Conservation (phyloP, 1,140 invertebrate genomes). For the Probaryconus sp. region DNA sequence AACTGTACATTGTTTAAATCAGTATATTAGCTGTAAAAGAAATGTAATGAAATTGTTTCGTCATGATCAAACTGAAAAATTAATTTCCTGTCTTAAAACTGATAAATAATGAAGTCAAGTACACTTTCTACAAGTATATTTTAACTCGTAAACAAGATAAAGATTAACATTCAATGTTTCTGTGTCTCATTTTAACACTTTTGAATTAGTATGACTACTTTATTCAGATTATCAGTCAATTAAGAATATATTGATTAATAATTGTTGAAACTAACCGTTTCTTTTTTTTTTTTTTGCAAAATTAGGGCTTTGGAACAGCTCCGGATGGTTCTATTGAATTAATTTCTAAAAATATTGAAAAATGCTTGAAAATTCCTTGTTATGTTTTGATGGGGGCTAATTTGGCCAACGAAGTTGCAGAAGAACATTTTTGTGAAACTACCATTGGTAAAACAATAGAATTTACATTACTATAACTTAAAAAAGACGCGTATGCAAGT, state of each 20-base stretch:
- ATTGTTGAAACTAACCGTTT: too few species aligned
- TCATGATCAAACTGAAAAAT: too few species aligned
- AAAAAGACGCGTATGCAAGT: constrained; percentile 3
- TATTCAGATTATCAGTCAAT: too few species aligned
- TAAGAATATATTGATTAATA: not conserved
- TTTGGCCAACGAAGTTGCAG: constrained; percentile 87
- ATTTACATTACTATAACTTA: not conserved
- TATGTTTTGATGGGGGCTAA: constrained; percentile 92
- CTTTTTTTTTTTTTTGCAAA: constrained; percentile 14
- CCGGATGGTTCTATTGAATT: constrained; percentile 84
- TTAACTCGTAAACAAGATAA: too few species aligned
- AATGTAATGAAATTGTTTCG: too few species aligned
- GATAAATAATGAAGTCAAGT: too few species aligned
- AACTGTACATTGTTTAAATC: too few species aligned
- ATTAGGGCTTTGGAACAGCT: constrained; percentile 83
- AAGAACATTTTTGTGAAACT: constrained; percentile 91
- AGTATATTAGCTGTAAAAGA: too few species aligned
- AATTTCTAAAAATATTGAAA: constrained; percentile 86
- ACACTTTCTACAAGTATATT: too few species aligned
- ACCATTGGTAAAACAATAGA: constrained; percentile 83
- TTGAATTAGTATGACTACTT: too few species aligned
- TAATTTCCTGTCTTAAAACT: too few species aligned
- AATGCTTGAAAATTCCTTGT: constrained; percentile 84
- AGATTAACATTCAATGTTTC: too few species aligned
- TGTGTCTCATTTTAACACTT: not conserved